Base-by-base conservation (phyloP, 2,888 invertebrate species). In the Protophormia terraenovae region DNA sequence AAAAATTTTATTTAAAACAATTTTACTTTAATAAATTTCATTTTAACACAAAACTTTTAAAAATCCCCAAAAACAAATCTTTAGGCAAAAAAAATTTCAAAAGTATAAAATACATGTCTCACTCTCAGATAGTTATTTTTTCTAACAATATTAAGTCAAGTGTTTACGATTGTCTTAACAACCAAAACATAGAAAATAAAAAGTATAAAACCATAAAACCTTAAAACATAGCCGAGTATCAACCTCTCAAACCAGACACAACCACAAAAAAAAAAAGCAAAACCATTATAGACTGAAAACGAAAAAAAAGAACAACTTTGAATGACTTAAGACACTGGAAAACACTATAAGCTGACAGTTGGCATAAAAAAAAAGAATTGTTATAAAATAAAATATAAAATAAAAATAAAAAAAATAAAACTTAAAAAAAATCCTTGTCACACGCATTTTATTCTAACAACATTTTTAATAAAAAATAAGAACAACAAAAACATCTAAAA, bases 331-430 rank as follows among this genome's bases (percentile, higher is more conserved):
- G 75, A 64, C 27, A 75, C 16, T 53, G 50, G 64, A 62, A 64
- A 75, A 75, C 38, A 64, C 75, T 76, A 38, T 55, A 76, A 76
- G n/a, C 29, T 41, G 55, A 77, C 67, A 67, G 41, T 16, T 41
- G 2, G 16, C 53, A 35, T 53, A 16, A 29, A 19, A n/a, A 24
- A 22, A 1, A 75, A 32, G 0, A 35, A 41, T 58, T 10, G 19
- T 16, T 12, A 27, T 53, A 53, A 62, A 64, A 27, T 14, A 58
- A 58, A 32, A 55, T n/a, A n/a, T n/a, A 35, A 12, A 73, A 8
- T 24, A 38, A 35, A 53, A 75, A 24, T 7, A n/a, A n/a, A n/a
- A n/a, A n/a, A n/a, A n/a, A n/a, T n/a, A n/a, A n/a, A n/a, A n/a
- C n/a, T n/a, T n/a, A n/a, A n/a, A n/a, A n/a, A n/a, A n/a, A n/a